These are phyloP conservation scores for Drosophila novamexicana DNA, from an alignment of 1,140 invertebrate species.

Conservation along the genomic window DNA sequence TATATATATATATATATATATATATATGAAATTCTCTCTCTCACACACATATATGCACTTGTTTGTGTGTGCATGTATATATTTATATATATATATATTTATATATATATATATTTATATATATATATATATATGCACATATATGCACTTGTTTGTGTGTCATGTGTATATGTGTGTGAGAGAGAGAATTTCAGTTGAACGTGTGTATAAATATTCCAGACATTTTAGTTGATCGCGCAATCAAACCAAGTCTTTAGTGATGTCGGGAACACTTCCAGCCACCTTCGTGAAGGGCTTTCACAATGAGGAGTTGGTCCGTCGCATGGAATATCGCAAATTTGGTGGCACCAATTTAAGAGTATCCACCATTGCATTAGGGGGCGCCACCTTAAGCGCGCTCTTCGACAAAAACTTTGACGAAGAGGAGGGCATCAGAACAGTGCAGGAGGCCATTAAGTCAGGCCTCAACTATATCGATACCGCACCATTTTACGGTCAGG, in stretches of 20 bases:
- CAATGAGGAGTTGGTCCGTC: conserved; percentile 85
- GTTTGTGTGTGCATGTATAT: no score
- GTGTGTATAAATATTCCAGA: conserved; percentile 8
- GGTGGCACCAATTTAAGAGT: conserved; percentile 86
- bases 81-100: no score
- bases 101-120: no score
- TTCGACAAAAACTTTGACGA: conserved; percentile 80
- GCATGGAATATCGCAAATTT: conserved; percentile 86
- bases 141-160: neutral
- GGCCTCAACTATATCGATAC: conserved; percentile 97
- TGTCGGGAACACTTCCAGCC: conserved; percentile 75
- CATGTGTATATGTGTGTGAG: neutral
- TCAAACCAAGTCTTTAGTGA: conserved; percentile 23
- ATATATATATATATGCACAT: no score
- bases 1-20: neutral
- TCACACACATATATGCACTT: no score
- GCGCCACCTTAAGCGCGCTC: conserved; percentile 62
- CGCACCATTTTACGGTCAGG: conserved; percentile 95
- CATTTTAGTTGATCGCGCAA: neutral
- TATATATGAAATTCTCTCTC: no score
- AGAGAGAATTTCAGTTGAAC: neutral
- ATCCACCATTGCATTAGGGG: conserved; percentile 86
- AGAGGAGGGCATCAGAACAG: conserved; percentile 88
- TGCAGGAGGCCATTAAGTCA: conserved; percentile 89
- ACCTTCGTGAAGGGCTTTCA: conserved; percentile 87